phyloP scores from a whole-genome alignment of 2,888 invertebrate genomes.

The Eledona agricola region DNA sequence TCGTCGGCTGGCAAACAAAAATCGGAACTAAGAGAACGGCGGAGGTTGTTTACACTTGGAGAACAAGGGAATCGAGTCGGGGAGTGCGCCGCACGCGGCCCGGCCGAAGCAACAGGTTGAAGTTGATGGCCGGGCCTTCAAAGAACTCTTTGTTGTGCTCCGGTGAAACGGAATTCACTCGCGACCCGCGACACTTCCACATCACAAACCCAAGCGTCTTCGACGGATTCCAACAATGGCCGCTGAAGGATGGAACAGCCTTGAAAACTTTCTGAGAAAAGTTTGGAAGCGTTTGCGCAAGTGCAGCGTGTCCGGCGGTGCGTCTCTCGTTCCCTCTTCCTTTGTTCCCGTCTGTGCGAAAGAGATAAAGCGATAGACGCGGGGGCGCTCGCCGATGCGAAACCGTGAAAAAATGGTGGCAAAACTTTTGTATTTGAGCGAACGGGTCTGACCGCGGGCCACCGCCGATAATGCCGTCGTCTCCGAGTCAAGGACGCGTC shows the following conservation, averaged over 20 bases:
- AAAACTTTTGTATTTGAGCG: conserved; percentile 39
- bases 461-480: conserved; percentile 4
- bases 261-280: conserved; percentile 62
- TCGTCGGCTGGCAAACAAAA: conserved; percentile 44
- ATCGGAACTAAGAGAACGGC: conserved; percentile 42
- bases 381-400: conserved; percentile 40
- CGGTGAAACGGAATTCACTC: conserved; percentile 10
- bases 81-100: conserved; percentile 31
- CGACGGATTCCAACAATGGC: conserved; percentile 59
- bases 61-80: conserved; percentile 30
- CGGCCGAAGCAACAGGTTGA: conserved; percentile 49
- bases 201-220: conserved; percentile 57
- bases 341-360: conserved; percentile 29
- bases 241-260: conserved; percentile 60
- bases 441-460: conserved; percentile 42
- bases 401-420: conserved; percentile 52
- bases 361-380: conserved; percentile 10
- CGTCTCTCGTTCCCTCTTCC: conserved; percentile 39
- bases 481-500: neutral
- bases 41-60: conserved; percentile 58
- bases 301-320: conserved; percentile 42
- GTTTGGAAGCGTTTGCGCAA: conserved; percentile 57
- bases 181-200: conserved; percentile 21
- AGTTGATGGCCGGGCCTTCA: conserved; percentile 41
- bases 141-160: neutral